phyloP scores from a whole-genome alignment of 2,797 vertebrate species.

The Urocyon cinereoargenteus region DNA sequence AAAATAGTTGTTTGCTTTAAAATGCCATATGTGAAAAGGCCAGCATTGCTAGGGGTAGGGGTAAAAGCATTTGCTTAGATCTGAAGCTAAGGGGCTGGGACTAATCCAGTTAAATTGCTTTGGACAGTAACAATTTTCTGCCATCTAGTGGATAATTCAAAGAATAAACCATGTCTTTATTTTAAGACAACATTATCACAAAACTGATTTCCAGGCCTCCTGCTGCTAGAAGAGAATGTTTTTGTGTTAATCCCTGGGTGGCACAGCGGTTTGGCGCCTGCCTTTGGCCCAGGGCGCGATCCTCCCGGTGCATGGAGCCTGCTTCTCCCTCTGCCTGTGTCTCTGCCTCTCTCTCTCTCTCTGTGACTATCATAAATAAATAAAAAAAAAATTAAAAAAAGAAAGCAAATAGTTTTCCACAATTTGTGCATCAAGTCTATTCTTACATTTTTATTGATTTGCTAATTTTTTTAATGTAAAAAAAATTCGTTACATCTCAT shows the following conservation, averaged over 20 bases:
- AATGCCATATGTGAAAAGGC: conserved; percentile 46
- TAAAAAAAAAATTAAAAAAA: too few species aligned
- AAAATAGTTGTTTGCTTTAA: conserved; percentile 63
- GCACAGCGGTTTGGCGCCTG: too few species aligned
- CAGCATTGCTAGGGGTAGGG: not conserved
- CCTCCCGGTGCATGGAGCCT: too few species aligned
- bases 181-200: not conserved
- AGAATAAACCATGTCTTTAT: conserved; percentile 1
- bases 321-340: too few species aligned
- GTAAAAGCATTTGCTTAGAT: conserved; percentile 16
- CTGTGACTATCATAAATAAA: too few species aligned
- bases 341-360: too few species aligned
- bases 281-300: too few species aligned
- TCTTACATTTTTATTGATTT: not conserved
- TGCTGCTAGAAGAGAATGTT: not conserved
- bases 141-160: conserved; percentile 67
- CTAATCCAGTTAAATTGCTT: not conserved
- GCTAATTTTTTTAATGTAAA: not conserved
- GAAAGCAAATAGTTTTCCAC: not conserved
- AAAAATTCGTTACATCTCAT: not conserved
- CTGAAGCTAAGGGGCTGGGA: not conserved
- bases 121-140: conserved; percentile 58
- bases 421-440: not conserved
- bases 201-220: not conserved
- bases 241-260: too few species aligned